A percentile compares a stretch with the other conserved stretches of the same genome.
These are phyloP conservation scores for Autographa pulchrina DNA, from an alignment of 2,888 invertebrate species.

Conservation along the genomic window DNA sequence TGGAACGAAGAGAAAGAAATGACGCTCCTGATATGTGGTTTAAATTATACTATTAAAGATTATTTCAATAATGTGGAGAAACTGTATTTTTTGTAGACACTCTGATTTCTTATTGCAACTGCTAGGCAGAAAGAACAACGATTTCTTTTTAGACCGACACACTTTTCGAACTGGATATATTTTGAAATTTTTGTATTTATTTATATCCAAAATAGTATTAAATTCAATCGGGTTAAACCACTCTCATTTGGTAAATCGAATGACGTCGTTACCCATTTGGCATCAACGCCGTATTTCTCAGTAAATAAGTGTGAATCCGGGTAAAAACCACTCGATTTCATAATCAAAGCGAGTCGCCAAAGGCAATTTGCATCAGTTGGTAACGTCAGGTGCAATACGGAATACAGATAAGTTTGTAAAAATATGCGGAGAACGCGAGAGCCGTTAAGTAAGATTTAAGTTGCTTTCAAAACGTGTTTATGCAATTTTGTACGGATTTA, in stretches of 20 bases:
- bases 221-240: neutral
- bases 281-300: slow-evolving; percentile 24
- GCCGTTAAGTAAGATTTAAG: slow-evolving; percentile 1
- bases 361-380: slow-evolving; percentile 38
- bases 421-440: slow-evolving; percentile 8
- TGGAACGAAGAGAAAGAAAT: too few relatives aligned
- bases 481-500: neutral
- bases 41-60: too few relatives aligned
- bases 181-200: too few relatives aligned
- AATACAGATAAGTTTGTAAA: slow-evolving; percentile 47
- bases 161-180: too few relatives aligned
- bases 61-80: too few relatives aligned
- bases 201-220: neutral
- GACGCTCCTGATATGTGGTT: too few relatives aligned
- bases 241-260: neutral
- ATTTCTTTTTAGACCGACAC: too few relatives aligned
- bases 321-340: slow-evolving; percentile 56
- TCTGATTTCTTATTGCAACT: too few relatives aligned
- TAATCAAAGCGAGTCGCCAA: slow-evolving; percentile 49
- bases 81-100: too few relatives aligned
- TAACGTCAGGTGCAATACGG: slow-evolving; percentile 27
- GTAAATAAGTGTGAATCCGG: slow-evolving; percentile 46
- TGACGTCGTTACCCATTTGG: slow-evolving; percentile 27
- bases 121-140: too few relatives aligned
- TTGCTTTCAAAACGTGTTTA: neutral